Evolutionary conservation across 2,113 vertebrate species (phyloP).

Genomic region (Petroica traversi): DNA sequence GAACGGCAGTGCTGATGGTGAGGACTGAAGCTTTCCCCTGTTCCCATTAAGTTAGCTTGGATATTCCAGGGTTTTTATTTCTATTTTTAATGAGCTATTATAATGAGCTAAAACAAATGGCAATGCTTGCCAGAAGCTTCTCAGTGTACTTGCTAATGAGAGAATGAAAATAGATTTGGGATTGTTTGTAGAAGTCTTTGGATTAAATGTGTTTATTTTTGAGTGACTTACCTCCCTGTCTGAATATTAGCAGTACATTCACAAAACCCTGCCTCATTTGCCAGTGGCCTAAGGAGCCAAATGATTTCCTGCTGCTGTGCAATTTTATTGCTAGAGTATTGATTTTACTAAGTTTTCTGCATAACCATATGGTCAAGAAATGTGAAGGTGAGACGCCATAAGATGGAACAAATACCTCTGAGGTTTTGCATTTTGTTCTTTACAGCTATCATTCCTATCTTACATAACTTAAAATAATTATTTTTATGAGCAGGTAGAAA

Average conservation of each 20-base stretch:
- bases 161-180: not conserved
- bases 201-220: not conserved
- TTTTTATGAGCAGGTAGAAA: not conserved
- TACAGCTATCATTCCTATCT: not conserved
- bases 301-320: not conserved
- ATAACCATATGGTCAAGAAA: not conserved
- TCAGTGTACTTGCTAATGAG: not conserved
- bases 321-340: not conserved
- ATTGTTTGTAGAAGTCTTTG: not conserved
- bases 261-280: not conserved
- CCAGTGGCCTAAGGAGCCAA: not conserved
- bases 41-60: not conserved
- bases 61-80: not conserved
- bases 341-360: not conserved
- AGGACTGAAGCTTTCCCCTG: not conserved
- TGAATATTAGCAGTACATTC: not conserved
- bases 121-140: not conserved
- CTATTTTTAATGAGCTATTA: not conserved
- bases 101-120: not conserved
- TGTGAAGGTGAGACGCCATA: not conserved
- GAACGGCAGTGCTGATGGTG: rapidly evolving
- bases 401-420: not conserved
- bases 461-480: not conserved
- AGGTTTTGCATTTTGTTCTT: not conserved
- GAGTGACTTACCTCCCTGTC: not conserved